Evolutionary conservation across 2,113 vertebrate species (phyloP).

Genomic region (Trochalopteron elliotii): DNA sequence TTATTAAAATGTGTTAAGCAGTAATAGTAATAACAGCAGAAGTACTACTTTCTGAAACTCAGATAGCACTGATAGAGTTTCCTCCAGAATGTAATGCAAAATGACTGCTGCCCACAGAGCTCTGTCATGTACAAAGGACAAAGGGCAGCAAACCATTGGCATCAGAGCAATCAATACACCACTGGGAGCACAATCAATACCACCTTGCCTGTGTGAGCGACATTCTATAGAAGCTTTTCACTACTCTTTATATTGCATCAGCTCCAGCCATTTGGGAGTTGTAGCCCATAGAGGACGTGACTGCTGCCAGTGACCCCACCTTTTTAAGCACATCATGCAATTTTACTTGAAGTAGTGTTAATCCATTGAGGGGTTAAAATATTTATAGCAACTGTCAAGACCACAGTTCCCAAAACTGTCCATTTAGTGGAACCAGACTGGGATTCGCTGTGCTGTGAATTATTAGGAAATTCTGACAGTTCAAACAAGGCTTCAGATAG

Average conservation of each 20-base stretch:
- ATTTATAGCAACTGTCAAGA: neutral
- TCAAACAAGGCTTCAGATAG: neutral
- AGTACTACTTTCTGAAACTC: neutral
- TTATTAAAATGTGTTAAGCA: neutral
- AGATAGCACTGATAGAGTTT: neutral
- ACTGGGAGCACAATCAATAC: neutral
- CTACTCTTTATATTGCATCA: neutral
- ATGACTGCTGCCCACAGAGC: neutral
- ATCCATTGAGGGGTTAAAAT: neutral
- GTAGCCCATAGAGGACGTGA: neutral
- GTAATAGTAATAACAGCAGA: neutral
- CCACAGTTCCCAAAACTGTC: neutral
- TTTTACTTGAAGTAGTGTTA: neutral
- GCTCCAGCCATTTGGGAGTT: neutral
- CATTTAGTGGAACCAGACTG: neutral
- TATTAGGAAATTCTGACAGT: neutral
- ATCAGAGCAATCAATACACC: neutral
- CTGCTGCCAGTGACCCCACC: neutral
- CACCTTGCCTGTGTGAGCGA: fast-evolving
- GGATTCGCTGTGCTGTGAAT: neutral
- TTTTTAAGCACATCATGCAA: neutral
- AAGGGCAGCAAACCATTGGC: neutral
- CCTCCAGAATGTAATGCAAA: neutral
- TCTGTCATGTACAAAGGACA: neutral
- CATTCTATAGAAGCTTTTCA: neutral